Conservation (phyloP, 2,888 invertebrate genomes). For the Hesperia comma region DNA sequence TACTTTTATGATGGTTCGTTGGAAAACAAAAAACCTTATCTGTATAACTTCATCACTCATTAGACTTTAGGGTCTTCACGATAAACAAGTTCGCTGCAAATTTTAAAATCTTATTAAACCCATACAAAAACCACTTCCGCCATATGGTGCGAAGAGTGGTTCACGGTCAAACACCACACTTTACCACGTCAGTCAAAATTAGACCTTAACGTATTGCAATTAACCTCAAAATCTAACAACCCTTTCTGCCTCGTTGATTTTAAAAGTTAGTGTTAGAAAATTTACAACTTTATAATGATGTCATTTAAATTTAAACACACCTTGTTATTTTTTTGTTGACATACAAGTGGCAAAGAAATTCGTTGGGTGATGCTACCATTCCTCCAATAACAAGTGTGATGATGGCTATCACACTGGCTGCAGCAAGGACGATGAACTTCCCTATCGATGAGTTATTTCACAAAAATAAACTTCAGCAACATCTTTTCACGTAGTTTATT, state of each 20-base stretch:
- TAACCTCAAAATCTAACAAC: slow-evolving; percentile 37
- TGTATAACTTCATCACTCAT: neutral
- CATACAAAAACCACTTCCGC: slow-evolving; percentile 63
- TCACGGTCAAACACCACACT: slow-evolving; percentile 51
- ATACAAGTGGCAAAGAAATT: too few species aligned
- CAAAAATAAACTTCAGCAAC: too few species aligned
- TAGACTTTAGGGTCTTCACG: slow-evolving; percentile 41
- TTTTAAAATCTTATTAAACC: slow-evolving; percentile 46
- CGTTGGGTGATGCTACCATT: too few species aligned
- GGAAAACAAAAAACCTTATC: neutral
- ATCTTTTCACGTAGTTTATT: too few species aligned
- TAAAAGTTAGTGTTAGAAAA: neutral
- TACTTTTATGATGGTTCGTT: neutral
- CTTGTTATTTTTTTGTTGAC: too few species aligned
- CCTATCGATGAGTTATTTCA: too few species aligned
- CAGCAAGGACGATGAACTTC: too few species aligned
- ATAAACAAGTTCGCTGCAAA: slow-evolving; percentile 28
- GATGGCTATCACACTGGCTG: too few species aligned
- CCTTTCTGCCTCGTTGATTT: slow-evolving; percentile 16
- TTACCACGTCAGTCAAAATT: slow-evolving; percentile 31
- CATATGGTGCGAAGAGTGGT: slow-evolving; percentile 56
- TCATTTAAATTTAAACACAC: slow-evolving; percentile 13
- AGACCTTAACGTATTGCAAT: slow-evolving; percentile 29
- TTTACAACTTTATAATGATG: neutral
- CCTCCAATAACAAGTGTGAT: neutral